These are phyloP conservation scores for Proteles cristata DNA, from an alignment of 2,113 vertebrate species.

Conservation along the genomic window DNA sequence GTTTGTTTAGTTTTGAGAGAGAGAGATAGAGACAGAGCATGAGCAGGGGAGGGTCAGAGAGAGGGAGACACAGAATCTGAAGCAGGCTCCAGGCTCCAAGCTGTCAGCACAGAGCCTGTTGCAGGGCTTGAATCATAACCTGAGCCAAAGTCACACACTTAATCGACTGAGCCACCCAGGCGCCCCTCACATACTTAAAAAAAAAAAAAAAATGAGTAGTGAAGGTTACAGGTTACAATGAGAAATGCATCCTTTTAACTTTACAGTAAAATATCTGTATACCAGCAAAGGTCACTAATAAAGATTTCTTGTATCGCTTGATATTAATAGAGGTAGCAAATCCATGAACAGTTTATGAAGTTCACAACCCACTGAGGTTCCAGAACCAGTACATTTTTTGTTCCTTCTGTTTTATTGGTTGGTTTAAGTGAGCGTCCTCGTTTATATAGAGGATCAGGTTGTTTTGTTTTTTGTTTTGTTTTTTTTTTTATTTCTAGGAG, in stretches of 20 bases:
- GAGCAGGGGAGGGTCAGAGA: too few relatives aligned
- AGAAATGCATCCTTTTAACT: not conserved
- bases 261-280: not conserved
- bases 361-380: not conserved
- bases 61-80: too few relatives aligned
- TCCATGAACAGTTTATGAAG: slow-evolving; percentile 16
- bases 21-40: too few relatives aligned
- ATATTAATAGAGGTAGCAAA: slow-evolving; percentile 43
- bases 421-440: slow-evolving; percentile 5
- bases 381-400: not conserved
- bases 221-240: not conserved
- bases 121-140: too few relatives aligned
- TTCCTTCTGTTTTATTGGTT: not conserved
- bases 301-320: not conserved
- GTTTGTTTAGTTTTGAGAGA: too few relatives aligned
- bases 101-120: too few relatives aligned
- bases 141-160: too few relatives aligned
- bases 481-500: too few relatives aligned
- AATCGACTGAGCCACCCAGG: too few relatives aligned
- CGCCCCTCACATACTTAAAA: too few relatives aligned
- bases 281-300: not conserved
- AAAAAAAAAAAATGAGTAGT: not conserved
- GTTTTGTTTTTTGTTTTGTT: too few relatives aligned
- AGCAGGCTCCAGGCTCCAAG: too few relatives aligned
- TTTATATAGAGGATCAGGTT: slow-evolving; percentile 44